Evolutionary conservation across 2,888 invertebrate species (phyloP).

Genomic region (Carcina quercana): DNA sequence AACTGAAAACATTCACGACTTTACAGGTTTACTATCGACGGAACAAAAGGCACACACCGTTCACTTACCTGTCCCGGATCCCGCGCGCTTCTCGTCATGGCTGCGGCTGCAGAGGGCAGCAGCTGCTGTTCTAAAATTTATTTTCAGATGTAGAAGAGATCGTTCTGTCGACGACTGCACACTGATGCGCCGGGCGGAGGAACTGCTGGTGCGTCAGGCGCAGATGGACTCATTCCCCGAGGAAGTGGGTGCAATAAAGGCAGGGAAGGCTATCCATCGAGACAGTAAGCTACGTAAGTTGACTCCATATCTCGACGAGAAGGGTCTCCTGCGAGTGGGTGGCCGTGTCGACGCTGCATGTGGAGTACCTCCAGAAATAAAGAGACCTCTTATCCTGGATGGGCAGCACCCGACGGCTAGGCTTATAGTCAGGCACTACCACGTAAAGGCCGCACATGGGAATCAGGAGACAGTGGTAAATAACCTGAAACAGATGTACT

Average conservation of each 20-base stretch:
- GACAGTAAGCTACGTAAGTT: conserved; percentile 10
- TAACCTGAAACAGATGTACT: conserved; percentile 9
- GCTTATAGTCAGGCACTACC: conserved; percentile 11
- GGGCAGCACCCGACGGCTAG: conserved; percentile 8
- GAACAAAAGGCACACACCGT: background rate
- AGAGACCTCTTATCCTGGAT: conserved; percentile 16
- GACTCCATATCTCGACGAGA: conserved; percentile 11
- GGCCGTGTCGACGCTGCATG: conserved; percentile 12
- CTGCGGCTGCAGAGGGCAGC: conserved; percentile 6
- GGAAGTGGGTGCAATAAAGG: conserved; percentile 3
- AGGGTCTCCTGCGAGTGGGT: conserved; percentile 12
- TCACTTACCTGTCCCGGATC: conserved; percentile 8
- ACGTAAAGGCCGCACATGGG: conserved; percentile 10
- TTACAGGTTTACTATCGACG: background rate
- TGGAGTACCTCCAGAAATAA: conserved; percentile 8
- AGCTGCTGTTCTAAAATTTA: conserved; percentile 6
- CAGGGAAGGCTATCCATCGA: background rate
- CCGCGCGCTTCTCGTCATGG: conserved; percentile 11
- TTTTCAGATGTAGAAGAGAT: background rate
- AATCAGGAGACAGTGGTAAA: conserved; percentile 11
- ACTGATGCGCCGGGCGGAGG: conserved; percentile 5
- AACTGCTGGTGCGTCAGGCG: conserved; percentile 3
- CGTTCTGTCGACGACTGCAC: background rate
- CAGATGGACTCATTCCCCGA: conserved; percentile 6
- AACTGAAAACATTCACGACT: background rate